Percentiles rank a stretch among this genome's conserved stretches.
Conservation (phyloP, 2,113 vertebrate species). For the Odobenus rosmarus region DNA sequence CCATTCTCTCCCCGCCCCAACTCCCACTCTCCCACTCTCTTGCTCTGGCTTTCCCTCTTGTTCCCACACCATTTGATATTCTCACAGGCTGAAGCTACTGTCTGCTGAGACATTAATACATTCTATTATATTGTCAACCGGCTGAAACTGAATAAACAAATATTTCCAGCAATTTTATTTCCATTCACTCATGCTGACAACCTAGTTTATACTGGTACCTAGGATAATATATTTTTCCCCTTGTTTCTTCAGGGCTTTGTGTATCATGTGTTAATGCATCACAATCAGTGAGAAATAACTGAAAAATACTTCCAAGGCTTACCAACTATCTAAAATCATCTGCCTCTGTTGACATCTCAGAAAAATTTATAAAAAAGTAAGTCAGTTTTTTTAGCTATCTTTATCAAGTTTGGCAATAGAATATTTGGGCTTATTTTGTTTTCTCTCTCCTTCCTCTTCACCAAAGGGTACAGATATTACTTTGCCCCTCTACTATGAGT, state of each 20-base stretch:
- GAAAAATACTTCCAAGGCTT: constrained; percentile 45
- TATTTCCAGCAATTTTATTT: constrained; percentile 70
- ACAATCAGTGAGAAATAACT: constrained; percentile 51
- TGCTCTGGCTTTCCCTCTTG: background rate
- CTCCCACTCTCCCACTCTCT: background rate
- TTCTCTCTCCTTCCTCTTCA: background rate
- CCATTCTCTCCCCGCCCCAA: background rate
- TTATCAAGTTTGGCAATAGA: background rate
- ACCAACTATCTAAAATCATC: constrained; percentile 16
- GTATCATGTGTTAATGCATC: constrained; percentile 67
- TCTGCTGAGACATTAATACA: constrained; percentile 44
- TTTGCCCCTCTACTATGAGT: background rate
- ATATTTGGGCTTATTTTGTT: background rate
- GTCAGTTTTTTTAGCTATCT: background rate
- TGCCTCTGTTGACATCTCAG: constrained; percentile 10
- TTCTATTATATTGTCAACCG: constrained; percentile 57
- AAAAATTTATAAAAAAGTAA: background rate
- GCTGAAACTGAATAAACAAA: constrained; percentile 39
- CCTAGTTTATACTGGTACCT: constrained; percentile 47
- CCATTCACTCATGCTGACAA: constrained; percentile 65
- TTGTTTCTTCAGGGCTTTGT: constrained; percentile 58
- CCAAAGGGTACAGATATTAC: background rate
- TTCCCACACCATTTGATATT: background rate
- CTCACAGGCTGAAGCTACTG: background rate
- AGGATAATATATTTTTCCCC: constrained; percentile 34